phyloP scores from a whole-genome alignment of 2,797 vertebrate species.

The Brachyalestes nurse region DNA sequence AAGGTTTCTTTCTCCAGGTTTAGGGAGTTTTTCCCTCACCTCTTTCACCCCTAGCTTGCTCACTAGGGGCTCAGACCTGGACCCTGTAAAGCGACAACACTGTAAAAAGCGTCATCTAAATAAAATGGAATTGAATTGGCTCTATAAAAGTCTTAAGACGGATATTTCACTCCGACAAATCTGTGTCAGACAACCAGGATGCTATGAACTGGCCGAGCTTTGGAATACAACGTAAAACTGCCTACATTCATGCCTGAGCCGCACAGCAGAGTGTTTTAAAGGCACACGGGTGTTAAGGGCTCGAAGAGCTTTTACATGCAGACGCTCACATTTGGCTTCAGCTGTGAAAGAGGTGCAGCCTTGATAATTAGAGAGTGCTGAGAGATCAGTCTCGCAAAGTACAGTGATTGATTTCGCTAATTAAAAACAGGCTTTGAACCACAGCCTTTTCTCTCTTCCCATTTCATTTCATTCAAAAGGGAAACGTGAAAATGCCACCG shows the following conservation, averaged over 20 bases:
- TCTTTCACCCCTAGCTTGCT: no score
- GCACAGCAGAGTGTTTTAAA: not conserved
- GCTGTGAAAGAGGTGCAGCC: not conserved
- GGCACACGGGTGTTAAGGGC: not conserved
- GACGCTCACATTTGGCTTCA: not conserved
- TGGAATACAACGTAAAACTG: not conserved
- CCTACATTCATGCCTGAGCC: not conserved
- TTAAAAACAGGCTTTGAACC: conserved; percentile 34
- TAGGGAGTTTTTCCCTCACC: no score
- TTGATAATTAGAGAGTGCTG: conserved; percentile 24
- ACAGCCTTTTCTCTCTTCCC: conserved; percentile 8
- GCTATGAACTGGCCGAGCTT: not conserved
- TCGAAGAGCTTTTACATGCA: not conserved
- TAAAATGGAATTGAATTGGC: no score
- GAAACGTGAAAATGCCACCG: conserved; percentile 1
- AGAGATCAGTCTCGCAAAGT: conserved; percentile 29
- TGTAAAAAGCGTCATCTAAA: no score
- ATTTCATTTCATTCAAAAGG: conserved; percentile 11
- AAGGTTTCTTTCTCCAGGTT: no score
- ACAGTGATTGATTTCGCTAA: conserved; percentile 28
- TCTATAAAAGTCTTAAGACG: not conserved
- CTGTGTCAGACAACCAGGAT: not conserved
- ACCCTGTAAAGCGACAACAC: no score
- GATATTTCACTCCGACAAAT: not conserved
- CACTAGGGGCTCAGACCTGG: no score